phyloP scores from a whole-genome alignment of 2,888 invertebrate genomes.

The Troides oblongomaculatus region DNA sequence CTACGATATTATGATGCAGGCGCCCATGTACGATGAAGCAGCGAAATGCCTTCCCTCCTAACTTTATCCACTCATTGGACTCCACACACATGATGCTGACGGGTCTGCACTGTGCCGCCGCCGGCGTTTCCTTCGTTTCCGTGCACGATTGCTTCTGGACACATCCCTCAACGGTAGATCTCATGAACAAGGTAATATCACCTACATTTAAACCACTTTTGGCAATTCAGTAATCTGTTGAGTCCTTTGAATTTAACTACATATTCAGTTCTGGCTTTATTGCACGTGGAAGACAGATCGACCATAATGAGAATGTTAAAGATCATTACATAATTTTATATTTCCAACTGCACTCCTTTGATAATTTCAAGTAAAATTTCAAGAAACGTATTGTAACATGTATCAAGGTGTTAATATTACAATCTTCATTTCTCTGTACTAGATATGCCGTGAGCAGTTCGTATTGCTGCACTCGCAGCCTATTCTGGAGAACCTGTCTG shows the following conservation, averaged over 20 bases:
- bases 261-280: no score
- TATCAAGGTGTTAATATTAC: no score
- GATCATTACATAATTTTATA: no score
- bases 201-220: no score
- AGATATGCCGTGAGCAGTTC: constrained; percentile 98
- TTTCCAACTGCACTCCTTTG: no score
- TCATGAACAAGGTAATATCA: constrained; percentile 91
- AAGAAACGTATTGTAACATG: no score
- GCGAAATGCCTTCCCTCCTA: constrained; percentile 99
- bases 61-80: constrained; percentile 99
- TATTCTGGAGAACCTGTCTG: constrained; percentile 91
- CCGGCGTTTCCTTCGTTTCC: constrained; percentile 94
- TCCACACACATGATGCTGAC: constrained; percentile 99
- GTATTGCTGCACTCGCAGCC: constrained; percentile 96
- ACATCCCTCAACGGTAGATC: constrained; percentile 91
- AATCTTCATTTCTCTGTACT: constrained; percentile 33
- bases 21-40: constrained; percentile 92
- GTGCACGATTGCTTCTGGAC: constrained; percentile 99
- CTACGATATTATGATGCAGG: constrained; percentile 52
- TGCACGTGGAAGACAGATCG: no score
- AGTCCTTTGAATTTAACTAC: no score
- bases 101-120: constrained; percentile 90
- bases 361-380: no score
- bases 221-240: no score
- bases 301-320: no score